A percentile compares a stretch with the other conserved stretches of the same genome.
Evolutionary conservation across 1,140 invertebrate genomes (phyloP).

Genomic region (Drosophila novamexicana): DNA sequence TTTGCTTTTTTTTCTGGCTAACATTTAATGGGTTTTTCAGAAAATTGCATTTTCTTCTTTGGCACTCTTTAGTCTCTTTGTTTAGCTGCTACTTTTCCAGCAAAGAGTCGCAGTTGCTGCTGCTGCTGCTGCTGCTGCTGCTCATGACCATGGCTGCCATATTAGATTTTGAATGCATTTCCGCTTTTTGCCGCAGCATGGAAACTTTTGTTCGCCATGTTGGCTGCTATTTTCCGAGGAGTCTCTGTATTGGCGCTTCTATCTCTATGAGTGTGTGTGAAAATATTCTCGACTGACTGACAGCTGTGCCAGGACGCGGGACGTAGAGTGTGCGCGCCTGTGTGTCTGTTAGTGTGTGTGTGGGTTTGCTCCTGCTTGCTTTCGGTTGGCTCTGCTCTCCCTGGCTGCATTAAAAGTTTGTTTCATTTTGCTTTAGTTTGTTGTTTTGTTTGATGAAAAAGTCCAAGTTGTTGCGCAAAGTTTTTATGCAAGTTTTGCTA

Average conservation of each 20-base stretch:
- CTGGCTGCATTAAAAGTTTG: conserved; percentile 77
- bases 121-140: conserved; percentile 17
- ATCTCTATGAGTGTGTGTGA: conserved; percentile 45
- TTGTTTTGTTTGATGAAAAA: conserved; percentile 80
- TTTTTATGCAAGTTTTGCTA: conserved; percentile 83
- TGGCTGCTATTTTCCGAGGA: conserved; percentile 40
- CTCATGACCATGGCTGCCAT: conserved; percentile 84
- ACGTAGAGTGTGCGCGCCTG: conserved; percentile 41
- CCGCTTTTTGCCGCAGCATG: conserved; percentile 81
- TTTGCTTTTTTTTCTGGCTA: conserved; percentile 61
- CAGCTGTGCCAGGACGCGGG: conserved; percentile 72
- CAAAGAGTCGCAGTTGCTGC: conserved; percentile 39
- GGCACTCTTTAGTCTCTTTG: conserved; percentile 77
- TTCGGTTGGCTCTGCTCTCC: conserved; percentile 39
- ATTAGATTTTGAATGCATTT: conserved; percentile 84
- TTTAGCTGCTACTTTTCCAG: conserved; percentile 75
- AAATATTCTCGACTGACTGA: conserved; percentile 79
- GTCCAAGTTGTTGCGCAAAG: conserved; percentile 82
- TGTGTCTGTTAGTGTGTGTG: conserved; percentile 39
- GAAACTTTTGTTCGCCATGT: conserved; percentile 79
- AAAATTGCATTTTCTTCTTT: conserved; percentile 84
- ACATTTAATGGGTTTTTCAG: conserved; percentile 84
- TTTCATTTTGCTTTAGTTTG: conserved; percentile 69
- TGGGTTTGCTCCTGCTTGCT: conserved; percentile 43
- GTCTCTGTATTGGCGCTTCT: conserved; percentile 10